Evolutionary conservation across 2,797 vertebrate genomes (phyloP), one percentile per base, ranked within the genome.

Genomic region (Pteropus rufus): DNA sequence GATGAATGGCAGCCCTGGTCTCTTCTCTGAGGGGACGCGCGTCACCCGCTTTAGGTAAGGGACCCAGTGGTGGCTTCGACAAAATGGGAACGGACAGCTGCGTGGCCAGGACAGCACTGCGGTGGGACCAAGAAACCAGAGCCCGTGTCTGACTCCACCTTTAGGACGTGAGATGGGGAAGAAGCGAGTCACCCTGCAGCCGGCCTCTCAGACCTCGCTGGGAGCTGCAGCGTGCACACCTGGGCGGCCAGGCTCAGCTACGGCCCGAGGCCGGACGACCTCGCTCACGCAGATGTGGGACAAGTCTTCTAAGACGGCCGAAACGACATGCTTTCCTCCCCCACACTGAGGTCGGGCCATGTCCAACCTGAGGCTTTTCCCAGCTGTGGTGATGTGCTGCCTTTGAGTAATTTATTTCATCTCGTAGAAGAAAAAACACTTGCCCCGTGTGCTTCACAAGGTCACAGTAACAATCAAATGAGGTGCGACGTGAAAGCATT

Each of bases 41-140:
- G 73, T 36, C 41, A 39, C 77, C 76, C 11, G 3, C 2, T 23
- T 16, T 11, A 81, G 90, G 54, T 44, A 49, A 58, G 89, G 84
- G 87, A 44, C 65, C 88, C 85, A 39, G 82, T 39, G 86, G 70
- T 93, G 19, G 83, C 77, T 64, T 90, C 89, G 83, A 86, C 94
- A 91, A 41, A 95, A 95, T 18, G 12, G 86, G 95, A 96, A 94
- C 60, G 89, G 93, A 16, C 58, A 19, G 39, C 80, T 31, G 26
- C 34, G 89, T 85, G 69, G 82, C 1, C 0, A 49, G 75, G 86
- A 77, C 56, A 84, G 95, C 76, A 9, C 9, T 69, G 58, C 1
- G 34, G 34, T 1, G 41, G 34, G 73, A 79, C 62, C 58, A 29
- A 87, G 92, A 85, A 67, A 41, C 54, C 76, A 8, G 49, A 89